phyloP scores from a whole-genome alignment of 2,113 vertebrate species.

The Passer domesticus region DNA sequence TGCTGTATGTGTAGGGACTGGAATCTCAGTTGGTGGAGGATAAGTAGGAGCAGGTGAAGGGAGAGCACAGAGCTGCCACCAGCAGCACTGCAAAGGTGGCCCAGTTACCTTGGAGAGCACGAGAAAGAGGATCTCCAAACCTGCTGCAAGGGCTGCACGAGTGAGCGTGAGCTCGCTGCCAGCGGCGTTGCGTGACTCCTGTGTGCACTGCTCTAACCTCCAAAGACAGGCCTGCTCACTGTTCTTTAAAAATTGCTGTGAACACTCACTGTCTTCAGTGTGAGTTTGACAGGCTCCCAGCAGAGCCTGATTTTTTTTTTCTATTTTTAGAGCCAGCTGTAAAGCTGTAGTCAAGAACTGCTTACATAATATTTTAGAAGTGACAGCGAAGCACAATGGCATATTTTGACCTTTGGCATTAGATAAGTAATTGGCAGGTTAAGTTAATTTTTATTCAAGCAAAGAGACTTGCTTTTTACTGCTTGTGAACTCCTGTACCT shows the following conservation, averaged over 20 bases:
- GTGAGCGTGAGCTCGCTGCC: accelerated
- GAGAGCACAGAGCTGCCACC: not conserved
- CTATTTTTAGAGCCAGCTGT: slow-evolving; percentile 56
- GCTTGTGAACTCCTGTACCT: slow-evolving; percentile 33
- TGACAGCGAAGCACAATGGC: slow-evolving; percentile 54
- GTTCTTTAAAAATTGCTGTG: not conserved
- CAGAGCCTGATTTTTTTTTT: not conserved
- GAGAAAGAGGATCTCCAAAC: not conserved
- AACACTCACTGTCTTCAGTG: not conserved
- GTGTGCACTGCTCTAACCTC: not conserved
- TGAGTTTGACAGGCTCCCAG: slow-evolving; percentile 3
- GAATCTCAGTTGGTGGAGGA: not conserved
- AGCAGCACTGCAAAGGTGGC: not conserved
- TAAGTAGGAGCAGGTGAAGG: not conserved
- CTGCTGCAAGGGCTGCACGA: accelerated
- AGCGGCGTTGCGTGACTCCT: not conserved
- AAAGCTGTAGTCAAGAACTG: slow-evolving; percentile 55
- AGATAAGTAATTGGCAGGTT: slow-evolving; percentile 65
- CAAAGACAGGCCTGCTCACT: not conserved
- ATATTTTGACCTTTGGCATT: slow-evolving; percentile 64
- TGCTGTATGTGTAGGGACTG: not conserved
- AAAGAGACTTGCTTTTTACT: slow-evolving; percentile 12
- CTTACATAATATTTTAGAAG: slow-evolving; percentile 29
- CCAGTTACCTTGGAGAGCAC: not conserved
- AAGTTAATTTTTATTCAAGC: slow-evolving; percentile 73